Evolutionary conservation across 2,797 vertebrate genomes (phyloP), one percentile per base, ranked within the genome.

Genomic region (Erpetoichthys calabaricus): DNA sequence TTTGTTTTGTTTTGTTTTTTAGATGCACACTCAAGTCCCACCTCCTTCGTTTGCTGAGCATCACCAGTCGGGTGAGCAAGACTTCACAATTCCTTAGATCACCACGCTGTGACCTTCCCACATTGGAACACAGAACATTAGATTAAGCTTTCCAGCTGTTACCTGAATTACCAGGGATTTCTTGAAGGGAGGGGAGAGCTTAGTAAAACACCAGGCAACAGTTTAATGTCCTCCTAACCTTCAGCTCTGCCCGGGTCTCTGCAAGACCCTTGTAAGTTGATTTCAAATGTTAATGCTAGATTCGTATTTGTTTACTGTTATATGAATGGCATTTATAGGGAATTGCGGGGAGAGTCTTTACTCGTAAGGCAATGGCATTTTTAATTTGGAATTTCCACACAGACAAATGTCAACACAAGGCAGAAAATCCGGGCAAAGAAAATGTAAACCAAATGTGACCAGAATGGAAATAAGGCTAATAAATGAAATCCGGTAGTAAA

Each of bases 141-240:
- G 80, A 80, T 72, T 79, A 74, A 86, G 86, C 82, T 80, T 80
- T 80, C 82, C 84, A 87, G 86, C 86, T 89, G 86, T 86, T 86
- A 81, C 80, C 74, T 78, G 75, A 80, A 83, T 79, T 80, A 80
- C 73, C 71, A 75, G 66, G 66, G 60, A 10, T 69, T 77, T 69
- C 64, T 69, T 53, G 44, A 56, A 72, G 61, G 71, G 60, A 70
- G 68, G 64, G 69, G 62, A 64, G 65, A 73, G 76, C 74, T 84
- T 74, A 84, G 73, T 57, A 59, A 67, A 75, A 72, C 70, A 73
- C 76, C 69, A 79, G 73, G 80, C 79, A 82, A 82, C 72, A 78
- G 68, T 75, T 75, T 78, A 70, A 74, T 71, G 66, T 66, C 63
- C 73, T 68, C 67, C 67, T 68, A 41, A 41, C 53, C 42, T 25